Evolutionary conservation across 2,888 invertebrate genomes (phyloP).

Genomic region (Agrotis exclamationis): DNA sequence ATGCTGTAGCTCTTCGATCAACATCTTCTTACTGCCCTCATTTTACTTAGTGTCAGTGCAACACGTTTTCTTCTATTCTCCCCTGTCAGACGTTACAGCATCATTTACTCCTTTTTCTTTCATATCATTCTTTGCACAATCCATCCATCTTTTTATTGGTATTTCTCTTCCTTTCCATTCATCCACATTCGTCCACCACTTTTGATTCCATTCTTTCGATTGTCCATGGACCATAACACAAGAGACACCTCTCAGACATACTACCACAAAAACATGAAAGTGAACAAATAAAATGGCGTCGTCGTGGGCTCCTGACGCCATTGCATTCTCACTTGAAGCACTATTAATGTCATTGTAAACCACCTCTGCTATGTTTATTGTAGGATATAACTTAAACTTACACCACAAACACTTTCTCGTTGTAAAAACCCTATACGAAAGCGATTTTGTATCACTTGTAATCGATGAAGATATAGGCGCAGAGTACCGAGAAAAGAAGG

Average conservation of each 20-base stretch:
- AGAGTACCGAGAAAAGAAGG: neutral
- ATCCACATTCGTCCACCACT: too few species aligned
- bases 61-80: too few species aligned
- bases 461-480: neutral
- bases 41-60: too few species aligned
- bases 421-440: slow-evolving; percentile 52
- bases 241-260: neutral
- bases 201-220: neutral
- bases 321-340: slow-evolving; percentile 58
- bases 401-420: slow-evolving; percentile 51
- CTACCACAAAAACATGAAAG: slow-evolving; percentile 40
- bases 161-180: too few species aligned
- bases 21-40: too few species aligned
- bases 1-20: too few species aligned
- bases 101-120: too few species aligned
- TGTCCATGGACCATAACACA: neutral
- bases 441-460: slow-evolving; percentile 27
- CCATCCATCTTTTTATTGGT: too few species aligned
- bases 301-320: slow-evolving; percentile 56
- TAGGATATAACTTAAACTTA: slow-evolving; percentile 55
- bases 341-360: slow-evolving; percentile 63
- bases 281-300: slow-evolving; percentile 51
- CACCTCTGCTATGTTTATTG: slow-evolving; percentile 57
- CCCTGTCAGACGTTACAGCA: too few species aligned
- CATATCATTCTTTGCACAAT: too few species aligned